Base-by-base conservation (phyloP, 2,888 invertebrate genomes). In the Caenorhabditis sp. region DNA sequence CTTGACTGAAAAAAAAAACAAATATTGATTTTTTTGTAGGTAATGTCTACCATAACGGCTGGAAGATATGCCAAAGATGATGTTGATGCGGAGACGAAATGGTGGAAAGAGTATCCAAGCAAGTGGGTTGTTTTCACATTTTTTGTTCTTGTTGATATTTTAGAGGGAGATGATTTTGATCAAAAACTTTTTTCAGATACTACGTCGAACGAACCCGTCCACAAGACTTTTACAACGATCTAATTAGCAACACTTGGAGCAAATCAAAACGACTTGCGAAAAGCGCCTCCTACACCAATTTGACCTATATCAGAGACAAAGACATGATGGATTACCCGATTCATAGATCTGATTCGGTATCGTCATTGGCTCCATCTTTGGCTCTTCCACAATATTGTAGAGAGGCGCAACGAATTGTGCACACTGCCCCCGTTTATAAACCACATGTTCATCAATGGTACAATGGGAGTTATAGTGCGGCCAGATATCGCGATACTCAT, bases 361-460 rank as follows among this genome's bases (percentile, higher is more conserved):
- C 84, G 26, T 80, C 83, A 5, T 71, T 87, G 63, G 85, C 86
- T 49, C 87, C 87, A 54, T 87, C 87, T 8, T 80, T 84, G 24
- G 85, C 84, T 0, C 73, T 84, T 37, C 81, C 81, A 5, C 81
- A 81, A 54, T 76, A 81, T 64, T 79, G 74, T 75, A 77, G 83
- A 64, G 83, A 86, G 63, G 85, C 87, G 12, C 81, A 85, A 69
- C 77, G 87, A 24, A 85, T 85, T 65, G 87, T 86, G 14, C 85
- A 87, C 74, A 86, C 85, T 1, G 75, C 78, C 21, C 84, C 81
- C 24, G 85, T 87, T 51, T 86, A 86, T 82, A 87, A 87, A 69
- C 86, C 86, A 37, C 77, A 81, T 55, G 78, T 82, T 17, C 72
- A 81, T 67, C 77, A 85, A 54, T 84, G 84, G 84, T 84, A 81